Conservation (phyloP, 2,888 invertebrate species). For the Rhagonycha fulva region DNA sequence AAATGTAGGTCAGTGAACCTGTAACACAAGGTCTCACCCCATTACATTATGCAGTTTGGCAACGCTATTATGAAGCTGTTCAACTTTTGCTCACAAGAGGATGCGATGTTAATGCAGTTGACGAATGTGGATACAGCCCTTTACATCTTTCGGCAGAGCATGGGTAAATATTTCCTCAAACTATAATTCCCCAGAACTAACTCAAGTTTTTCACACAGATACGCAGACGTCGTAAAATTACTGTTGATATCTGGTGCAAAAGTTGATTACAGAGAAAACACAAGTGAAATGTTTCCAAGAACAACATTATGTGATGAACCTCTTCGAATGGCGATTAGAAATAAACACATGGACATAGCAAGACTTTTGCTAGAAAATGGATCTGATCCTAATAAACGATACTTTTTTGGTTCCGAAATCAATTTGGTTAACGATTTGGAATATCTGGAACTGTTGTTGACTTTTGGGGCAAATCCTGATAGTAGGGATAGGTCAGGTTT, state of each 20-base stretch:
- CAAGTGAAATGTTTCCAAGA: constrained; percentile 71
- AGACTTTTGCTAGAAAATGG: constrained; percentile 78
- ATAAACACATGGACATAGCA: constrained; percentile 77
- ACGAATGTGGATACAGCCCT: constrained; percentile 91
- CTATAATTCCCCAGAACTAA: too few relatives aligned
- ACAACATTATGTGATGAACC: constrained; percentile 85
- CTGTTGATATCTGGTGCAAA: constrained; percentile 78
- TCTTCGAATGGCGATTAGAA: constrained; percentile 84
- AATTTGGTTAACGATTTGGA: constrained; percentile 83
- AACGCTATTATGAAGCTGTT: constrained; percentile 79
- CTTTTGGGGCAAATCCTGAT: constrained; percentile 87
- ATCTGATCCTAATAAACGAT: constrained; percentile 87
- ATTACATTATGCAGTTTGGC: constrained; percentile 92
- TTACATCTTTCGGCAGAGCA: constrained; percentile 90
- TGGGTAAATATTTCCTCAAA: constrained; percentile 60
- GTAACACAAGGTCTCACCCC: constrained; percentile 87
- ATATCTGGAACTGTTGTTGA: constrained; percentile 79
- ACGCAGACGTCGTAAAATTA: constrained; percentile 70
- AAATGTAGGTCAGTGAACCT: constrained; percentile 67
- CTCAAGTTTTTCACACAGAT: constrained; percentile 55
- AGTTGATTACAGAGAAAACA: constrained; percentile 78
- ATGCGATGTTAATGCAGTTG: constrained; percentile 79
- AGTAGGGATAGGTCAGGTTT: constrained; percentile 84
- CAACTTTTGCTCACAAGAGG: constrained; percentile 80
- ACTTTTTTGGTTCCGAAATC: constrained; percentile 90